These are phyloP conservation scores for Gandaritis pyraliata DNA, from an alignment of 2,888 invertebrate genomes.

Conservation along the genomic window DNA sequence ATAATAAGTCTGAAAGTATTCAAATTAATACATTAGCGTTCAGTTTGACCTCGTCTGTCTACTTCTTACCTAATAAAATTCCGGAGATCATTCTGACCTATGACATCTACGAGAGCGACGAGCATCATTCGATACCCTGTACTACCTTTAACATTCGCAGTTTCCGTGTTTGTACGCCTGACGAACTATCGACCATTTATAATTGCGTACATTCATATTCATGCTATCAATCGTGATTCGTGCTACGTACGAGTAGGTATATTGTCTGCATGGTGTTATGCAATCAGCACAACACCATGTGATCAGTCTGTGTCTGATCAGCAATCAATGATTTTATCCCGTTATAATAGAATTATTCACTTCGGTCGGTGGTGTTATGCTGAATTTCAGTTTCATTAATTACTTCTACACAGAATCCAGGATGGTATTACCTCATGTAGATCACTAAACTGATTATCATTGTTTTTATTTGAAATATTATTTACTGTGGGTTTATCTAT, in stretches of 20 bases:
- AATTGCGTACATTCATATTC: conserved; percentile 20
- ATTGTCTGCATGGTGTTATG: conserved; percentile 13
- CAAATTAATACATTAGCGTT: conserved; percentile 25
- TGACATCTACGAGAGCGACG: conserved; percentile 60
- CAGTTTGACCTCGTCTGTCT: conserved; percentile 44
- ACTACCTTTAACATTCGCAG: conserved; percentile 36
- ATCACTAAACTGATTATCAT: no score
- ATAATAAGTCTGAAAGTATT: conserved; percentile 11
- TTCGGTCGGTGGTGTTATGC: neutral
- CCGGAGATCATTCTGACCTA: conserved; percentile 57
- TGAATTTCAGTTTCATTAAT: neutral
- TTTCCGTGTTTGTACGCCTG: conserved; percentile 7
- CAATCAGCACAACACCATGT: no score
- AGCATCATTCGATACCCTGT: conserved; percentile 25
- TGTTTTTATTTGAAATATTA: no score
- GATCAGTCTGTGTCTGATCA: no score
- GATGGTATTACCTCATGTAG: neutral
- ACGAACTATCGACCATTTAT: conserved; percentile 15
- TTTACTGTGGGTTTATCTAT: no score
- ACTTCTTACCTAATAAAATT: conserved; percentile 50
- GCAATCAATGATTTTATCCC: neutral
- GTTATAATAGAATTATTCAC: no score
- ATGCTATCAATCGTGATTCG: neutral
- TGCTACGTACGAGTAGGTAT: neutral
- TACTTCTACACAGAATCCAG: neutral